A percentile compares a stretch with the other conserved stretches of the same genome.
Evolutionary conservation across 1,140 invertebrate species (phyloP).

Genomic region (Eufriesea mexicana): DNA sequence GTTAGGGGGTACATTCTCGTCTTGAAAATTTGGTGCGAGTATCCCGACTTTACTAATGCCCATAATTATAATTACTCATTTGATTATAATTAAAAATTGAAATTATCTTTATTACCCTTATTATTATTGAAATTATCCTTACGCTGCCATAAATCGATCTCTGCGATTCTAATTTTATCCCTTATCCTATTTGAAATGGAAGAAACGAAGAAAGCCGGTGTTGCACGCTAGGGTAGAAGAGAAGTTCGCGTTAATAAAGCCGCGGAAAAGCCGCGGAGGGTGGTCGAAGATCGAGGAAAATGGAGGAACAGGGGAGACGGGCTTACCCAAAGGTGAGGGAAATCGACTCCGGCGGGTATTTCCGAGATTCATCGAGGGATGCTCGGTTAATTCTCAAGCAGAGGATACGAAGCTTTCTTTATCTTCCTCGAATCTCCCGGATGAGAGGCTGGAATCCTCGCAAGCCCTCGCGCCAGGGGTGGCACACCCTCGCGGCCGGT

Average conservation of each 20-base stretch:
- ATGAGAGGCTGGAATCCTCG: slow-evolving; percentile 26
- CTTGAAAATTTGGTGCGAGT: no score
- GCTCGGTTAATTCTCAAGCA: slow-evolving; percentile 43
- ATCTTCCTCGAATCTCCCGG: slow-evolving; percentile 17
- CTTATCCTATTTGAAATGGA: neutral
- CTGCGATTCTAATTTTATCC: no score
- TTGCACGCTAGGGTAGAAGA: neutral
- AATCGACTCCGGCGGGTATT: slow-evolving; percentile 1
- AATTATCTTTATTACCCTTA: no score
- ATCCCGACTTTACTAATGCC: no score
- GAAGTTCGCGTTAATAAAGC: slow-evolving; percentile 1
- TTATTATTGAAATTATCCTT: no score
- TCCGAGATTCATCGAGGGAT: slow-evolving; percentile 17
- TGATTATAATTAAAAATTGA: no score
- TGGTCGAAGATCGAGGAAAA: neutral
- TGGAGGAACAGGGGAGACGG: neutral
- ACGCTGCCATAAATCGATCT: no score
- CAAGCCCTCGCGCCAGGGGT: neutral
- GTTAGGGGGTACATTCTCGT: no score
- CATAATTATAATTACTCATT: no score
- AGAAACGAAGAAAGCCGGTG: neutral
- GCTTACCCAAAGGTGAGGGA: slow-evolving; percentile 10
- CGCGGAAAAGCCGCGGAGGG: neutral
- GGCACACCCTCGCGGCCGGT: neutral
- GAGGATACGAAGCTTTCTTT: slow-evolving; percentile 9